Conservation (phyloP, 2,113 vertebrate species). For the Prionailurus bengalensis region DNA sequence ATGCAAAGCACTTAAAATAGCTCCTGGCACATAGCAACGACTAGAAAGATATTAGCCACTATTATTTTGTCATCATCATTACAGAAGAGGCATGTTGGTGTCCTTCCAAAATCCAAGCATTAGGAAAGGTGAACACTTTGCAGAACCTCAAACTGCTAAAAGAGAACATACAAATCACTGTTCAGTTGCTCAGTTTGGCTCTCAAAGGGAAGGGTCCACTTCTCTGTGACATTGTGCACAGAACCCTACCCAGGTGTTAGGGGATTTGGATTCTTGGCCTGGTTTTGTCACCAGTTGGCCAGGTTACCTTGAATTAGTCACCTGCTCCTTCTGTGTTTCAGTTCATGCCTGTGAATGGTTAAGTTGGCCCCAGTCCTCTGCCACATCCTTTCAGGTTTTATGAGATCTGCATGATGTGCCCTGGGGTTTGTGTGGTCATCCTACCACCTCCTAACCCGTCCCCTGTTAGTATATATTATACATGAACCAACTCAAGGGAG, state of each 20-base stretch:
- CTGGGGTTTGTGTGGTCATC: not conserved
- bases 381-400: not conserved
- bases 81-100: not conserved
- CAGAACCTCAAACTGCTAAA: not conserved
- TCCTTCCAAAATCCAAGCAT: slow-evolving; percentile 41
- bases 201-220: not conserved
- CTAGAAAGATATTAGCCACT: not conserved
- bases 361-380: not conserved
- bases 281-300: not conserved
- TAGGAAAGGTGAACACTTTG: not conserved
- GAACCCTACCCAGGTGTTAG: not conserved
- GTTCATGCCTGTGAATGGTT: not conserved
- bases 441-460: not conserved
- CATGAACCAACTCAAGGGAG: slow-evolving; percentile 15
- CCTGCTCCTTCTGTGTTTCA: not conserved
- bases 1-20: slow-evolving; percentile 8
- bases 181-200: not conserved
- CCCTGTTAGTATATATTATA: slow-evolving; percentile 3
- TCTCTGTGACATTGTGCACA: not conserved
- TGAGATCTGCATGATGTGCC: not conserved
- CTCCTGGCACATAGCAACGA: not conserved
- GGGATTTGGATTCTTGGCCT: not conserved
- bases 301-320: not conserved
- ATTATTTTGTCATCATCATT: not conserved
- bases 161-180: not conserved